Evolutionary conservation across 2,797 vertebrate genomes (phyloP).

Genomic region (Danionella dracula): DNA sequence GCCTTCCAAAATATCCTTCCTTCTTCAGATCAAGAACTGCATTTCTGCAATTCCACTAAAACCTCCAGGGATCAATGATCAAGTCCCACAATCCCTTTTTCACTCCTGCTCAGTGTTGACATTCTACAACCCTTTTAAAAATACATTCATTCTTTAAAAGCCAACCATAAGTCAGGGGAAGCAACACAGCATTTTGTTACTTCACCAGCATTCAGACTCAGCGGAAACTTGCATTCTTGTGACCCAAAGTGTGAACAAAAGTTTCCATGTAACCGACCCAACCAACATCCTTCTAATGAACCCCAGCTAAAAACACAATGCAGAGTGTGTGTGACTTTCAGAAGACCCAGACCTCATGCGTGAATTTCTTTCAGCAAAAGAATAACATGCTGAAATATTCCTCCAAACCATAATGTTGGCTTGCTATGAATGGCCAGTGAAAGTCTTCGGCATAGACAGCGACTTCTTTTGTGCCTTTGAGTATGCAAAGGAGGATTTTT

Average conservation of each 20-base stretch:
- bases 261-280: constrained; percentile 33
- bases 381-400: not conserved
- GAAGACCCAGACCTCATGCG: not conserved
- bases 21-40: constrained; percentile 13
- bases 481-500: no score
- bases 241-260: constrained; percentile 39
- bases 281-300: not conserved
- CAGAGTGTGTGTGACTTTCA: not conserved
- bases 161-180: not conserved
- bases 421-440: constrained; percentile 11
- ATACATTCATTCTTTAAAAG: no score
- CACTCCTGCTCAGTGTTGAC: not conserved
- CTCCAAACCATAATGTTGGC: constrained; percentile 10
- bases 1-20: not conserved
- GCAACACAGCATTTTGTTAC: constrained; percentile 2
- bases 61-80: constrained; percentile 6
- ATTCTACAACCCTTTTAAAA: no score
- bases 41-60: constrained; percentile 37
- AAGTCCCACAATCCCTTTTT: not conserved
- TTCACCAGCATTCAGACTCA: not conserved
- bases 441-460: no score
- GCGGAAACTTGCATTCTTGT: constrained; percentile 11
- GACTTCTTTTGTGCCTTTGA: no score
- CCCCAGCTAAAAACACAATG: not conserved
- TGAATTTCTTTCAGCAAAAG: no score